phyloP scores from a whole-genome alignment of 2,888 invertebrate genomes.

The Acleris emargana region DNA sequence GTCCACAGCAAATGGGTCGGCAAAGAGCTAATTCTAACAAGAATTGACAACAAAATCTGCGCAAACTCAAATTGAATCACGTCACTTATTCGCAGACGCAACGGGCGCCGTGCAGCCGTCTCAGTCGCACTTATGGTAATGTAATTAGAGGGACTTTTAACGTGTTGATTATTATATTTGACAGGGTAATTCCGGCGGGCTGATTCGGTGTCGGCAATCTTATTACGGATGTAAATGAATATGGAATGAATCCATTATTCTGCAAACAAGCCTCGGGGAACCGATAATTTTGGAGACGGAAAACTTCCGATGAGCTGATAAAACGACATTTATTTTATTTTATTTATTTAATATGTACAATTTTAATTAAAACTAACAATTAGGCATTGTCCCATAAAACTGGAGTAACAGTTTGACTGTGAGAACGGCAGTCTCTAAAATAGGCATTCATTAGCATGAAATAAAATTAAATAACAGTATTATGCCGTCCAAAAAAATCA shows the following conservation, averaged over 20 bases:
- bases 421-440: too few species aligned
- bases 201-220: conserved; percentile 73
- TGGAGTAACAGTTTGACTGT: too few species aligned
- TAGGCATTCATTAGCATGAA: too few species aligned
- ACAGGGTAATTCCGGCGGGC: conserved; percentile 73
- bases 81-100: conserved; percentile 54
- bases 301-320: conserved; percentile 52
- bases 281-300: conserved; percentile 66
- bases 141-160: conserved; percentile 44
- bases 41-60: conserved; percentile 67
- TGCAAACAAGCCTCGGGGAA: conserved; percentile 73
- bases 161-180: conserved; percentile 69
- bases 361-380: too few species aligned
- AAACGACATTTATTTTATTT: too few species aligned
- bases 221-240: conserved; percentile 82
- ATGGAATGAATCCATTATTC: conserved; percentile 83
- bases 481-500: too few species aligned
- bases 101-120: conserved; percentile 49
- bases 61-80: conserved; percentile 74
- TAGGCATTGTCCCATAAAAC: too few species aligned
- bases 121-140: conserved; percentile 45
- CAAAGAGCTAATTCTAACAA: conserved; percentile 57
- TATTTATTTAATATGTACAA: too few species aligned
- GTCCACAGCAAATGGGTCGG: conserved; percentile 41
- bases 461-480: too few species aligned